Evolutionary conservation across 2,888 invertebrate species (phyloP).

Genomic region (Acleris holmiana): DNA sequence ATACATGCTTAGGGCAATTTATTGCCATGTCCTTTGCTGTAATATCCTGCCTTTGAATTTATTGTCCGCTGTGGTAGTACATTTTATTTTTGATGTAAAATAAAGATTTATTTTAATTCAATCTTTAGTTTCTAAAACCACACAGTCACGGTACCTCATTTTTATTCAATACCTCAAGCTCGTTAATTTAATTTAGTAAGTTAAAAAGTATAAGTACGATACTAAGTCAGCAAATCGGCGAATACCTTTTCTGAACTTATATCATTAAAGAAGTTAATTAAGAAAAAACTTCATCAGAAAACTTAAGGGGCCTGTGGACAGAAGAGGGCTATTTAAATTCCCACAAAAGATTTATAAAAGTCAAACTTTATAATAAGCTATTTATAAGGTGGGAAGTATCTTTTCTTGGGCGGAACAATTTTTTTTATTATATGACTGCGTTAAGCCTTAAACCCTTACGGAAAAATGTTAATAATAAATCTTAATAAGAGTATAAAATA

Average conservation of each 20-base stretch:
- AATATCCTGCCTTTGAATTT: too few species aligned
- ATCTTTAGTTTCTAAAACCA: too few species aligned
- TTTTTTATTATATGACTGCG: slow-evolving; percentile 1
- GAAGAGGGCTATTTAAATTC: slow-evolving; percentile 37
- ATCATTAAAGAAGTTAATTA: slow-evolving; percentile 38
- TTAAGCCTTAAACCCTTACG: not conserved
- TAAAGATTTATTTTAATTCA: too few species aligned
- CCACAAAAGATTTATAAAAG: slow-evolving; percentile 35
- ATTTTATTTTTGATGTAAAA: too few species aligned
- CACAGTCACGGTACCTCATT: not conserved
- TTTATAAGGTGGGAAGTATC: slow-evolving; percentile 35
- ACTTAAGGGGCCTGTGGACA: slow-evolving; percentile 25
- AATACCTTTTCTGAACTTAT: slow-evolving; percentile 26
- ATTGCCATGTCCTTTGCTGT: too few species aligned
- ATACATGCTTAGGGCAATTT: too few species aligned
- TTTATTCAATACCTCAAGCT: slow-evolving; percentile 14
- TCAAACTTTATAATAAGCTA: slow-evolving; percentile 34
- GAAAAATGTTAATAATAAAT: too few species aligned
- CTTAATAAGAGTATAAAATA: too few species aligned
- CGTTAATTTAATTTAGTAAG: slow-evolving; percentile 1
- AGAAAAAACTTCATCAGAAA: slow-evolving; percentile 34
- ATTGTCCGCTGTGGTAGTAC: too few species aligned
- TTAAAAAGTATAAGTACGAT: slow-evolving; percentile 19
- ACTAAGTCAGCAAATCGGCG: slow-evolving; percentile 27
- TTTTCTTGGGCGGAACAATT: slow-evolving; percentile 13